phyloP scores from a whole-genome alignment of 1,140 invertebrate genomes.

The Chelonus insularis region DNA sequence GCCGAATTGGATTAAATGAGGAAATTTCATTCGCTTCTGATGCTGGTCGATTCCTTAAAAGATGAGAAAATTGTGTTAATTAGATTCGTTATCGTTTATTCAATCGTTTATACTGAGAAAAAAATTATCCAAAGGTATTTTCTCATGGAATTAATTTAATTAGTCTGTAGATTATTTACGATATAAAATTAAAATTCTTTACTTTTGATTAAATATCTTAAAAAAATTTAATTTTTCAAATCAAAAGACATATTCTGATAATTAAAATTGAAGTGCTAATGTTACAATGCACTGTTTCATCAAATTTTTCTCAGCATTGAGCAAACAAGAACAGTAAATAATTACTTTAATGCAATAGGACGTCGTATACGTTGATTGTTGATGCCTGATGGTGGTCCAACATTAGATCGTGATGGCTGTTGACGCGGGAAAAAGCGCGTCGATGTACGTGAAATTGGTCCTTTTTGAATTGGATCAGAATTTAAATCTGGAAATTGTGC shows the following conservation, averaged over 20 bases:
- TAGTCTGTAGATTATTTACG: too few species aligned
- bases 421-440: conserved; percentile 24
- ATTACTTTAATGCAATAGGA: conserved; percentile 35
- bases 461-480: not conserved
- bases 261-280: too few species aligned
- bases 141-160: too few species aligned
- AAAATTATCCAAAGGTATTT: too few species aligned
- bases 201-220: too few species aligned
- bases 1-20: conserved; percentile 19
- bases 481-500: conserved; percentile 37
- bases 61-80: too few species aligned
- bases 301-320: not conserved
- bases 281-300: not conserved
- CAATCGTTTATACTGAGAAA: not conserved
- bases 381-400: conserved; percentile 29
- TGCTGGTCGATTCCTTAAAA: not conserved
- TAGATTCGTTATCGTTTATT: too few species aligned
- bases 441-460: conserved; percentile 10
- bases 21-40: conserved; percentile 20
- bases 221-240: too few species aligned
- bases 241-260: too few species aligned
- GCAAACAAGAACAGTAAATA: not conserved
- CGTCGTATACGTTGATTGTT: conserved; percentile 40
- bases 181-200: too few species aligned
- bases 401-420: conserved; percentile 6